A percentile compares a stretch with the other conserved stretches of the same genome.
Conservation (phyloP, 2,797 vertebrate genomes). For the Epinephelus coioides region DNA sequence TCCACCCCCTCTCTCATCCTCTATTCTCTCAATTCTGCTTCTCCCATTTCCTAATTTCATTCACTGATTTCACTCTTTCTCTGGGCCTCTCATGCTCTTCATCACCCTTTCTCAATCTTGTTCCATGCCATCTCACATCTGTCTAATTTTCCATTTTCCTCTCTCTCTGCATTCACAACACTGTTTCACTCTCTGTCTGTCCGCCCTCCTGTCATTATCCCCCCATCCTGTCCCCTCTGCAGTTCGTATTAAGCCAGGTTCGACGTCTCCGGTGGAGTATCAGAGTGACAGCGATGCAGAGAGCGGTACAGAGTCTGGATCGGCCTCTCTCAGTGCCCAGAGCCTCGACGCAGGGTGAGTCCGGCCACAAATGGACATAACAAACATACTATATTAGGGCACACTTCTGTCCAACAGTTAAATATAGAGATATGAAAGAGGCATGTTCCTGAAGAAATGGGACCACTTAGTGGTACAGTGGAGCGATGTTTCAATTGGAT, state of each 20-base stretch:
- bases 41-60: constrained; percentile 11
- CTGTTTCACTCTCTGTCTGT: neutral
- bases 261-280: constrained; percentile 92
- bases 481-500: neutral
- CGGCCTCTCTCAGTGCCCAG: constrained; percentile 86
- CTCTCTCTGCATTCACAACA: constrained; percentile 1
- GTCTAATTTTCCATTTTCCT: neutral
- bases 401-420: no score
- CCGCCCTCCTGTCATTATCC: neutral
- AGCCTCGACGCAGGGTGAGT: constrained; percentile 83
- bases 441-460: no score
- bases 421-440: neutral
- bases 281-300: constrained; percentile 94
- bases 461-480: neutral
- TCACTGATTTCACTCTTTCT: constrained; percentile 7
- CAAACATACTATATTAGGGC: neutral
- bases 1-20: constrained; percentile 4
- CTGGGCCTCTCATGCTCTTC: neutral
- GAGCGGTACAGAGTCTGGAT: constrained; percentile 90
- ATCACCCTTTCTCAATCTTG: neutral
- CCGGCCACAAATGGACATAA: no score
- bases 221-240: constrained; percentile 31
- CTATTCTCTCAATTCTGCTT: neutral
- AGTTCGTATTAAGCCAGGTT: constrained; percentile 93
- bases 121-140: neutral